Percentiles rank a stretch among this genome's conserved stretches.
Conservation (phyloP, 1,140 invertebrate species). For the Heliconius nattereri region DNA sequence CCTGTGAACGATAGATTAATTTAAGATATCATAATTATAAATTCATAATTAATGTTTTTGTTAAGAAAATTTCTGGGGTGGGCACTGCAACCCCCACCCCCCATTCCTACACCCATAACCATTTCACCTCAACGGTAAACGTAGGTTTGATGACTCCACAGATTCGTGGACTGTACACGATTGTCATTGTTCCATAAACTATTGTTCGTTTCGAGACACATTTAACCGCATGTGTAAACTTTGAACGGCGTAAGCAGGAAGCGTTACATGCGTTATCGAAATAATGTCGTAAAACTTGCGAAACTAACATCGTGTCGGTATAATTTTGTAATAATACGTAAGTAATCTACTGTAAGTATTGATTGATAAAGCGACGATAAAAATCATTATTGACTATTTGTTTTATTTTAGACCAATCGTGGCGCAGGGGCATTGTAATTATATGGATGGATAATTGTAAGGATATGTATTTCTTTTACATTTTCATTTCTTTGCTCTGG, state of each 20-base stretch:
- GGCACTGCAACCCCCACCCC: too few relatives aligned
- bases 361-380: not conserved
- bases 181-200: constrained; percentile 31
- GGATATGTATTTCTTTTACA: too few relatives aligned
- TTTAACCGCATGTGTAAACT: constrained; percentile 26
- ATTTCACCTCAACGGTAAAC: not conserved
- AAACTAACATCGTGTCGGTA: not conserved
- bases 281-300: not conserved
- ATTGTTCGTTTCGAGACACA: constrained; percentile 29
- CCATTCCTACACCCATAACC: not conserved
- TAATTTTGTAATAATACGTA: not conserved
- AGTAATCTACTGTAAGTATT: not conserved
- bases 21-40: too few relatives aligned
- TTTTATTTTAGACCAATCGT: too few relatives aligned
- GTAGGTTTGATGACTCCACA: constrained; percentile 23
- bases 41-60: not conserved
- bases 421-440: too few relatives aligned
- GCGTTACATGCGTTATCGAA: constrained; percentile 5
- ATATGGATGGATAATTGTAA: too few relatives aligned
- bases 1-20: too few relatives aligned
- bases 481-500: too few relatives aligned
- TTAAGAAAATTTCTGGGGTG: too few relatives aligned
- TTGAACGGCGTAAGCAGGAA: constrained; percentile 25
- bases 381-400: not conserved
- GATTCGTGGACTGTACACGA: constrained; percentile 20